A percentile compares a stretch with the other conserved stretches of the same genome.
Evolutionary conservation across 2,888 invertebrate species (phyloP).

Genomic region (Conomelus anceps): DNA sequence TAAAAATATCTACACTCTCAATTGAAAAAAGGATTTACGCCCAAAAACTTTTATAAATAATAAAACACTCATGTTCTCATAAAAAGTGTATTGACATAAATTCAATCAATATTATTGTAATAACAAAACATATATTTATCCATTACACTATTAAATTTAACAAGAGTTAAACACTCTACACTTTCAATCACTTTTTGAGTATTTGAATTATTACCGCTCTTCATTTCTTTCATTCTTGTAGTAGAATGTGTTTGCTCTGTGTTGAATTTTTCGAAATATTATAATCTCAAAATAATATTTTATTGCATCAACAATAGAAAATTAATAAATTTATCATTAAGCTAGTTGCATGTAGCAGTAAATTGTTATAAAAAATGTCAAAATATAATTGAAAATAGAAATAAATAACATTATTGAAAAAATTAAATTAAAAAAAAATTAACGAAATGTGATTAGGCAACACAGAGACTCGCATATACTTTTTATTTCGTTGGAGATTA

Average conservation of each 20-base stretch:
- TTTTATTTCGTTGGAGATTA: no score
- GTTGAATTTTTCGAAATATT: not conserved
- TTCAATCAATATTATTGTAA: not conserved
- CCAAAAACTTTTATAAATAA: not conserved
- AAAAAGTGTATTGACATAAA: not conserved
- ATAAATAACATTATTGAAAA: no score
- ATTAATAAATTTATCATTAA: no score
- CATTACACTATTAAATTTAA: not conserved
- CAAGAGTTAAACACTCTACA: not conserved
- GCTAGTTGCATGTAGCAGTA: no score
- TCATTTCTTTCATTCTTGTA: not conserved
- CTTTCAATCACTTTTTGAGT: not conserved
- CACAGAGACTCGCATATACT: not conserved
- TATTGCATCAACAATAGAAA: no score
- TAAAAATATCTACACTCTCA: no score
- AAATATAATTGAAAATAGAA: no score
- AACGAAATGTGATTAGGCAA: no score
- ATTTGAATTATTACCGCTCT: not conserved
- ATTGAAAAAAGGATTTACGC: not conserved
- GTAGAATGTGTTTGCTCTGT: not conserved
- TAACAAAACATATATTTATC: not conserved
- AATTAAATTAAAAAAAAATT: no score
- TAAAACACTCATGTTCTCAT: not conserved
- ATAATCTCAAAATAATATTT: not conserved
- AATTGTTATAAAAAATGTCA: no score